Evolutionary conservation across 2,797 vertebrate species (phyloP), one percentile per base, ranked within the genome.

Genomic region (Babyrousa celebensis): DNA sequence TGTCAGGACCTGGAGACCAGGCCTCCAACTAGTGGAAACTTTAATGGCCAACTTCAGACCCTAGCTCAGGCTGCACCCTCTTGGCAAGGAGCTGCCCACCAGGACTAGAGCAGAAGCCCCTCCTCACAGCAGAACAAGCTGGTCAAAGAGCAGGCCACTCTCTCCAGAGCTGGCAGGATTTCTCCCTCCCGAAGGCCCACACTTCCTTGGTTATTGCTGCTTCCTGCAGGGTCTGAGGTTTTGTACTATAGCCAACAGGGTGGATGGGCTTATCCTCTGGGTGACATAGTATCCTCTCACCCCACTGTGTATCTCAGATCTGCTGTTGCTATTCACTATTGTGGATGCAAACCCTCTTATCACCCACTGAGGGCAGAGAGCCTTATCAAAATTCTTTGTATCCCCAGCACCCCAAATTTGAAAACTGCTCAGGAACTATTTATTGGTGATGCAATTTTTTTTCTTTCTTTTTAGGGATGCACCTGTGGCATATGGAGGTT

Each of bases 241-340:
- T 86, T 12, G 1, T 29, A 21, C 1, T 18, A 17, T 12, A 83
- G 54, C 68, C 79, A 54, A 25, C 32, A 36, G 48, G 4, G 5
- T 25, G 23, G 52, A 1, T 40, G 36, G 6, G 25, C 20, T 3
- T 20, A 7, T 43, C 85, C 11, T 56, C 68, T 36, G 32, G 36
- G 63, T 7, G 32, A 74, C 43, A 16, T 10, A 32, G 10, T 7
- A 11, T 43, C 43, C 52, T 83, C 16, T 52, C 32, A 32, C 15
- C 25, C 0, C 3, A 15, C 21, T 60, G 0, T 0, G 0, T 48
- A 12, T 27, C 70, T 63, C 78, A 71, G 5, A n/a, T 11, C 77
- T 32, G 25, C 23, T 15, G 0, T 12, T 52, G n/a, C 40, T 68
- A 23, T 36, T 78, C 60, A 4, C 3, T 82, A 2, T 80, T 56